These are phyloP conservation scores for Ptilodon capucinus DNA, from an alignment of 2,888 invertebrate species.

Conservation along the genomic window DNA sequence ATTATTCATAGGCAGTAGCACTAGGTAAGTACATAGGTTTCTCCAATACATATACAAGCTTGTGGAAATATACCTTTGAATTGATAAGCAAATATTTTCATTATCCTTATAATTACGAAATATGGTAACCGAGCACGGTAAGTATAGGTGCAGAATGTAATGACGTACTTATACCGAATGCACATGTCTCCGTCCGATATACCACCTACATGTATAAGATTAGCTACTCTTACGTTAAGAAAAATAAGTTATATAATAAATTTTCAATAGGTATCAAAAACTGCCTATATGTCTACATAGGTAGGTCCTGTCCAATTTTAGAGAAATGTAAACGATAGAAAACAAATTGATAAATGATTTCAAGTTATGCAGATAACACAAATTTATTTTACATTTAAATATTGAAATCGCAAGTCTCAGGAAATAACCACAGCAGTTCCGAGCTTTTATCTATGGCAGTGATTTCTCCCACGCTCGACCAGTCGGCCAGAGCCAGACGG, in stretches of 20 bases:
- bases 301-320: no score
- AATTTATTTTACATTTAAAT: not conserved
- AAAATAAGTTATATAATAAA: not conserved
- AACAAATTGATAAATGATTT: not conserved
- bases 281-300: no score
- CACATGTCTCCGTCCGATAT: not conserved
- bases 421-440: conserved; percentile 23
- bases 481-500: conserved; percentile 48
- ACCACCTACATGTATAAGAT: no score
- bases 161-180: not conserved
- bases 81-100: no score
- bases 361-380: not conserved
- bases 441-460: conserved; percentile 31
- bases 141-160: not conserved
- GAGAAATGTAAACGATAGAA: not conserved
- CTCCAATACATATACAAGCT: no score
- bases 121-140: not conserved
- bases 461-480: conserved; percentile 53
- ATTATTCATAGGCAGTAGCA: no score
- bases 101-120: not conserved
- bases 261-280: no score
- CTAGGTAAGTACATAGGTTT: no score
- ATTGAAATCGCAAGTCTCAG: conserved; percentile 1
- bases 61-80: no score
- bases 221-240: no score